phyloP scores from a whole-genome alignment of 53 echinoderm and acorn worm genomes.

The Crossaster papposus region DNA sequence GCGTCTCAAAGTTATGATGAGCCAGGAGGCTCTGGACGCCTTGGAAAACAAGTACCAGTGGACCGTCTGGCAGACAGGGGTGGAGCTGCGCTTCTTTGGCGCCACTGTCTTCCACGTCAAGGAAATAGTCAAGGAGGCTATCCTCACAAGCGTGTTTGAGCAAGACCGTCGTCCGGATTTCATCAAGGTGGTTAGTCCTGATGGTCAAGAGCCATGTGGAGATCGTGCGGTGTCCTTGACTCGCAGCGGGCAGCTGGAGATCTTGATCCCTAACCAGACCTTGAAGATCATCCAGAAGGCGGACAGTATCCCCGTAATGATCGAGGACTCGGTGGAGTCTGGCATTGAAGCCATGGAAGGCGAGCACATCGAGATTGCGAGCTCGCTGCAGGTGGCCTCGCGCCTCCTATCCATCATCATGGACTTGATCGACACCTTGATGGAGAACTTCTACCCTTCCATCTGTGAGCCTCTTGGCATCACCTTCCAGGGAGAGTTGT shows the following conservation, averaged over 20 bases:
- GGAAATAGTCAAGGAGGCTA: conserved; percentile 79
- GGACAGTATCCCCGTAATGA: not conserved
- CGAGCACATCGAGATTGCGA: conserved; percentile 69
- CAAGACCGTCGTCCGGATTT: conserved; percentile 88
- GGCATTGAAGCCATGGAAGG: conserved; percentile 31
- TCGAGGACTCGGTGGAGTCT: conserved; percentile 18
- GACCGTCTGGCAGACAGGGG: conserved; percentile 96
- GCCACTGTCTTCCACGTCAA: conserved; percentile 89
- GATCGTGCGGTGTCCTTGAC: conserved; percentile 76
- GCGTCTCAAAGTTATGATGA: conserved; percentile 72
- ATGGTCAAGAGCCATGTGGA: conserved; percentile 57
- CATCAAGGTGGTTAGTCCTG: conserved; percentile 80
- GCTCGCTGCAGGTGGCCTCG: conserved; percentile 76
- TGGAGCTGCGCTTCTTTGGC: conserved; percentile 85
- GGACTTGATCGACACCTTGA: conserved; percentile 86
- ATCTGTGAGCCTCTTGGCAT: conserved; percentile 88
- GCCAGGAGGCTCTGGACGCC: conserved; percentile 65
- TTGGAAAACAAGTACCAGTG: conserved; percentile 75
- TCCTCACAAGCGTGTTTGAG: conserved; percentile 72
- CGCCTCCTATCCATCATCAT: conserved; percentile 84
- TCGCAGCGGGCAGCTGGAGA: conserved; percentile 89
- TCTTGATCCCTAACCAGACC: conserved; percentile 89
- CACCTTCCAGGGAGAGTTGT: conserved; percentile 89
- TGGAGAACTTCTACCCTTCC: conserved; percentile 95
- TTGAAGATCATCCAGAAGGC: conserved; percentile 69